Base-by-base conservation (phyloP, 2,113 vertebrate species). In the Egretta garzetta region DNA sequence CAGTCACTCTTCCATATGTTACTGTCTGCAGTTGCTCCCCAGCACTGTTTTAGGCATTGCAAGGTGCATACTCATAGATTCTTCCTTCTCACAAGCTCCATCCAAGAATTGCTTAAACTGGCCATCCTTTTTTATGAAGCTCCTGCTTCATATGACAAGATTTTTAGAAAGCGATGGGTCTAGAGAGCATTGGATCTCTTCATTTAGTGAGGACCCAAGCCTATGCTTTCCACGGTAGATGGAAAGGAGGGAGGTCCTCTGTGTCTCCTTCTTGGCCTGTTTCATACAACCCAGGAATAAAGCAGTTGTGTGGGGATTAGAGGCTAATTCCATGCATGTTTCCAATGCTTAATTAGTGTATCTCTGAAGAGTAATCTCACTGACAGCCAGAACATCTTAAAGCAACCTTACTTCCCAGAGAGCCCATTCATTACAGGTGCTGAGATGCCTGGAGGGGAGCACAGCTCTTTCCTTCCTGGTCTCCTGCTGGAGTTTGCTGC, bases 221-320 rank as follows among this genome's bases (percentile, higher is more conserved):
- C 21, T 24, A 33, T 0, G 0, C 79, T 90, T 92, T 49, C 60
- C 12, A 11, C 7, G 12, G 52, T 55, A 49, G 35, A 70, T 35
- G 17, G 58, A 67, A 88, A 94, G 10, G 24, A 62, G 7, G 9
- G 4, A 13, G 79, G 52, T 63, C 6, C 2, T 89, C 27, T 58
- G 2, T 8, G 3, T 28, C 12, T 14, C 8, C 12, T 70, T 80
- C 72, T 43, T 60, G 55, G 55, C 27, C 16, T 73, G 68, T 80
- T 49, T 60, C 45, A 93, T 27, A 64, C 5, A 76, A 17, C 2
- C 7, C 26, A 76, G 39, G 12, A 83, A 15, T 23, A 80, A 72
- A 91, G 6, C 5, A 53, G 9, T 60, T 4, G 0, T 27, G 43
- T 67, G 12, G 12, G 26, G 9, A 15, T 66, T 83, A 49, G 23